phyloP scores from a whole-genome alignment of 1,140 invertebrate genomes.

The Leptinotarsa undecemlineata region DNA sequence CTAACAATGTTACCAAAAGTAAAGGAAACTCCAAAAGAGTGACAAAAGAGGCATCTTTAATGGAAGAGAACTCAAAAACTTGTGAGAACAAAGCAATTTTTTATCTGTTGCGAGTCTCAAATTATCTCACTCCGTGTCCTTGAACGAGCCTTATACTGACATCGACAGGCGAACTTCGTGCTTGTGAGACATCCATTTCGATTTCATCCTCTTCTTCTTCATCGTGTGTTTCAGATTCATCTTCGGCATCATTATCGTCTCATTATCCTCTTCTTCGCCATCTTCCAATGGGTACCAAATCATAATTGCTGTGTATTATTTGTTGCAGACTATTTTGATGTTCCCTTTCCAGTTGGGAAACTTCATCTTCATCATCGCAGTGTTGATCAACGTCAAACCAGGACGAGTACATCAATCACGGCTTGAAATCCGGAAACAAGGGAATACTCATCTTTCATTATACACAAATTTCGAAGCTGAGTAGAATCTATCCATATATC shows the following conservation, averaged over 20 bases:
- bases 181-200: conserved; percentile 52
- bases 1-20: no score
- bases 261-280: conserved; percentile 56
- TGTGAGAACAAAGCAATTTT: no score
- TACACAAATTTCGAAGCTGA: no score
- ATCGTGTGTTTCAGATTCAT: conserved; percentile 55
- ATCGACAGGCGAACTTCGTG: conserved; percentile 50
- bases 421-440: no score
- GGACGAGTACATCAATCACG: conserved; percentile 71
- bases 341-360: conserved; percentile 74
- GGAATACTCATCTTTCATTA: no score
- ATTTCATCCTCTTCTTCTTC: conserved; percentile 57
- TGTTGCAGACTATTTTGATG: conserved; percentile 73
- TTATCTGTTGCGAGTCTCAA: neutral
- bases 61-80: no score
- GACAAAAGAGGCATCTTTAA: no score
- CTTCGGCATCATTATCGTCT: conserved; percentile 56
- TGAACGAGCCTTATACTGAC: conserved; percentile 46
- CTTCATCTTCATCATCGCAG: conserved; percentile 79
- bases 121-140: conserved; percentile 39
- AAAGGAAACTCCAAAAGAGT: no score
- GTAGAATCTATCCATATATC: no score
- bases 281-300: conserved; percentile 72
- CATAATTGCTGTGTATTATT: conserved; percentile 70
- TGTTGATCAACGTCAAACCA: conserved; percentile 85